These are phyloP conservation scores for Muntiacus reevesi DNA, from an alignment of 2,113 vertebrate species.

Conservation along the genomic window DNA sequence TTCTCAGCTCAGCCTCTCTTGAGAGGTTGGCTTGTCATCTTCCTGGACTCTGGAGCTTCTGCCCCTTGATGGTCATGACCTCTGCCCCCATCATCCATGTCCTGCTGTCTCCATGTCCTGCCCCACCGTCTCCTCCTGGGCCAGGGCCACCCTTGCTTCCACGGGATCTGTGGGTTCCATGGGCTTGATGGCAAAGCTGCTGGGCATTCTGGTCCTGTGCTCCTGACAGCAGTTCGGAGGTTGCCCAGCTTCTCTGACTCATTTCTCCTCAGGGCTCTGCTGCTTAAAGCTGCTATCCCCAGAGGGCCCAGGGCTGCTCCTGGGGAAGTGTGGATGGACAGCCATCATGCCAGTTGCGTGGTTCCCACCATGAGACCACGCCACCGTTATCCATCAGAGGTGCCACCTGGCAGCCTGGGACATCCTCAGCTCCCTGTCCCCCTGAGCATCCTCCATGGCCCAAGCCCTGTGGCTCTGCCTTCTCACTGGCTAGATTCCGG, in stretches of 20 bases:
- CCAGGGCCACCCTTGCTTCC: neutral
- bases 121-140: neutral
- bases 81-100: neutral
- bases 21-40: neutral
- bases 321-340: neutral
- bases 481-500: neutral
- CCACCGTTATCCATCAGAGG: neutral
- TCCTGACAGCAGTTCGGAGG: neutral
- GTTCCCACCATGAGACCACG: neutral
- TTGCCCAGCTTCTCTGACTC: neutral
- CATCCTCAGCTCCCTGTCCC: neutral
- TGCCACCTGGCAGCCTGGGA: neutral
- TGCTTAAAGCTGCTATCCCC: neutral
- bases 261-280: neutral
- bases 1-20: neutral
- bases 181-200: neutral
- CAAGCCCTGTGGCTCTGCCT: neutral
- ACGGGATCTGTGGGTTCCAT: neutral
- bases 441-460: neutral
- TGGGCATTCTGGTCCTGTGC: neutral
- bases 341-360: neutral
- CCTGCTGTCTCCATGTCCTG: neutral
- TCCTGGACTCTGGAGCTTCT: neutral
- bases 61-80: neutral
- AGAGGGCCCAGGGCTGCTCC: neutral